These are phyloP conservation scores for Gambelia wislizenii DNA, from an alignment of 2,797 vertebrate genomes.

Conservation along the genomic window DNA sequence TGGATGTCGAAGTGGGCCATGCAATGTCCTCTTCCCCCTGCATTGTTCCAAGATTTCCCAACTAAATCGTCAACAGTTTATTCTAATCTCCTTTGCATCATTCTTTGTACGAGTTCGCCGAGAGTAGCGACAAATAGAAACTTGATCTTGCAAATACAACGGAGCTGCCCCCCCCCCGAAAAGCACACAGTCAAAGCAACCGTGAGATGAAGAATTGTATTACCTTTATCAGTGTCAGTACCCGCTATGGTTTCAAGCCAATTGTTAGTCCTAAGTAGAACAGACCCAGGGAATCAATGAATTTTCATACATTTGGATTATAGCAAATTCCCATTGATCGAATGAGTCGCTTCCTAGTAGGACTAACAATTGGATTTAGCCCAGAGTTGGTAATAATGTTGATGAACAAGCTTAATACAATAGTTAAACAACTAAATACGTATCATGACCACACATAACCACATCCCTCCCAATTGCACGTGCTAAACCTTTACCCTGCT, in stretches of 20 bases:
- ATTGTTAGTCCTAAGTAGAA: too few relatives aligned
- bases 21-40: background rate
- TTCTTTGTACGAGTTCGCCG: background rate
- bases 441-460: background rate
- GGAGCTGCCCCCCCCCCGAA: background rate
- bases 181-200: background rate
- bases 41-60: background rate
- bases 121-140: background rate
- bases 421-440: background rate
- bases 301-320: too few relatives aligned
- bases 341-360: too few relatives aligned
- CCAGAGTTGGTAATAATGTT: background rate
- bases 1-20: too few relatives aligned
- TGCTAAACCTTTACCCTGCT: background rate
- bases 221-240: background rate
- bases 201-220: too few relatives aligned
- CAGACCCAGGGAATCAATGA: too few relatives aligned
- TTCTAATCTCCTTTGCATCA: background rate
- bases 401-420: background rate
- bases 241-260: too few relatives aligned
- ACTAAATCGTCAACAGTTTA: background rate
- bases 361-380: too few relatives aligned
- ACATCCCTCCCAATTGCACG: too few relatives aligned
- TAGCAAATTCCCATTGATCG: too few relatives aligned
- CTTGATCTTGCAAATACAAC: background rate